Percentiles rank a stretch among this genome's conserved stretches.
phyloP scores from a whole-genome alignment of 2,113 vertebrate genomes.

The Perca flavescens region DNA sequence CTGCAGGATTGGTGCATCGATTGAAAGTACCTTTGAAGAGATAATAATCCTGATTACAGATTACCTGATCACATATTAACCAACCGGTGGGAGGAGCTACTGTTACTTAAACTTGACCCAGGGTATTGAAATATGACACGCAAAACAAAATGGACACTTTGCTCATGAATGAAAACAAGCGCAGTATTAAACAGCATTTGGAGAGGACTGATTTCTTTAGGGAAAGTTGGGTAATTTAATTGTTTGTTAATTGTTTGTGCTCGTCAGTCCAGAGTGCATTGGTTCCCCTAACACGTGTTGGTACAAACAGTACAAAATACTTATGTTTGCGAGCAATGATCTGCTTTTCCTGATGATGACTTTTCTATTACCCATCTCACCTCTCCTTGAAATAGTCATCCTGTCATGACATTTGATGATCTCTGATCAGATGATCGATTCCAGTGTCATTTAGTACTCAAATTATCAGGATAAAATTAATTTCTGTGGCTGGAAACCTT shows the following conservation, averaged over 20 bases:
- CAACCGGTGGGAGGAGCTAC: neutral
- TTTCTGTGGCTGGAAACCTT: neutral
- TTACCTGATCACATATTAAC: constrained; percentile 1
- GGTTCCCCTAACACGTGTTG: too few species aligned
- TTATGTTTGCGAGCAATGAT: neutral
- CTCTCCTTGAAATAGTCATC: neutral
- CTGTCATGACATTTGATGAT: neutral
- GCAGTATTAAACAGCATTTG: neutral
- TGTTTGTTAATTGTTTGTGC: neutral
- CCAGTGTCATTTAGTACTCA: neutral
- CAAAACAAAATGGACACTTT: neutral
- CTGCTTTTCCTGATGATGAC: neutral
- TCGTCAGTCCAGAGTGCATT: neutral
- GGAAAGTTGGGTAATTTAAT: neutral
- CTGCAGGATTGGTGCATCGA: neutral
- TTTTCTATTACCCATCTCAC: neutral
- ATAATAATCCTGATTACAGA: constrained; percentile 16
- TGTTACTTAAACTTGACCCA: neutral
- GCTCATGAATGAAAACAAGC: neutral
- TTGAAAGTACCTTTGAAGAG: constrained; percentile 25
- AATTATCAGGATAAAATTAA: neutral
- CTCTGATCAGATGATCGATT: neutral
- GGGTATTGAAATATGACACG: constrained; percentile 8
- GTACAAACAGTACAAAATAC: neutral
- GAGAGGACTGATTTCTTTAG: neutral